Base-by-base conservation (phyloP, 2,888 invertebrate genomes). In the Galerucella pusilla region DNA sequence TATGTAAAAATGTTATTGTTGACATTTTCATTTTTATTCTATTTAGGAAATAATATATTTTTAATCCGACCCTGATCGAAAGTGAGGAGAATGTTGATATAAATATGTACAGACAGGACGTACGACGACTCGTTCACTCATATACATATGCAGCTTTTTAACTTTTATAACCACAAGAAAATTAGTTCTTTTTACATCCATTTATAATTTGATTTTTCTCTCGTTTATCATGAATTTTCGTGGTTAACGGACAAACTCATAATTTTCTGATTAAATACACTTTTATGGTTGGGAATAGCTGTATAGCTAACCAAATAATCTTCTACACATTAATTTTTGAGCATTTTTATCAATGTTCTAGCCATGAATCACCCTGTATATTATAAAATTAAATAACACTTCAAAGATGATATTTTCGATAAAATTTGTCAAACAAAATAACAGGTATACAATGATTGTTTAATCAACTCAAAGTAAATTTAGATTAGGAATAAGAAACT, bases 151-250 rank as follows among this genome's bases (percentile, higher is more conserved):
- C 70, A 75, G 79, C 81, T 79, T 80, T 80, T 79, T 77, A 81
- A 80, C 77, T 78, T 82, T 80, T 80, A 74, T 80, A 80, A 76
- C 79, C 78, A 69, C 80, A 80, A 80, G 80, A 80, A 79, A 81
- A 80, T 81, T 80, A 80, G 79, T 79, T 79, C 79, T 78, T 79
- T 78, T 78, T 76, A 78, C 80, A 76, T 79, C 79, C 80, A 79
- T 78, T 77, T 76, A 77, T 82, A 82, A 82, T 82, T 82, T 76
- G 80, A 82, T 82, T 82, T 81, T 79, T 79, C 80, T 77, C 78
- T 81, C 80, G 81, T 80, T 78, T 78, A 80, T 81, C 81, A 80
- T 81, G 12, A 52, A 66, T 74, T 64, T 74, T 64, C 57, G 57
- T 16, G 59, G 57, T 14, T 20, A 5, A 35, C 35, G 35, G 16